Evolutionary conservation across 2,888 invertebrate species (phyloP), one percentile per base, ranked within the genome.

Genomic region (Brachycybe producta): DNA sequence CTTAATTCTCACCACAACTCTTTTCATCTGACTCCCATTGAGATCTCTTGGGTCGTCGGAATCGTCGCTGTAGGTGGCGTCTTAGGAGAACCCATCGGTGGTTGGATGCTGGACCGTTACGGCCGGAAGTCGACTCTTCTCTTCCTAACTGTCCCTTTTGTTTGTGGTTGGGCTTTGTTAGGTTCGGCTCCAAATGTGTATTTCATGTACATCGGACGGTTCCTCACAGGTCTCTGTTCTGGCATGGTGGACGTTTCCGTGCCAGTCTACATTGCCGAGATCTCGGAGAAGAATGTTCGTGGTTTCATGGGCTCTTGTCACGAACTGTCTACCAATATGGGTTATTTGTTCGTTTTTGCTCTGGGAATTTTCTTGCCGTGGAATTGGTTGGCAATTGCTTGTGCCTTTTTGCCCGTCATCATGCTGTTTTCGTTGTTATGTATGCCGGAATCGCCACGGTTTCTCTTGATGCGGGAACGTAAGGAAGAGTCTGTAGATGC

Each of bases 51-150:
- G 5, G 36, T 36, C 15, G 36, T 36, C 15, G 50, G 51, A 34
- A 5, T 51, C 21, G 26, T 49, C 21, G 51, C 55, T 27, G 19
- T 55, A 36, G 55, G 54, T n/a, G 55, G 50, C 8, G 19, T 55
- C 23, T 39, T 49, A 11, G 53, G 53, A 2, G 40, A 46, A 3
- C 40, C 53, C 7, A 8, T 47, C 4, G 39, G 45, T 15, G 48
- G 55, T 7, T 15, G 45, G 2, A 35, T 44, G 7, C 36, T 55
- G 35, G 51, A 51, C 8, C 24, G 35, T 1, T 38, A 49, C 3
- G 55, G 55, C 24, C 46, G 55, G 17, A 26, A 47, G 11, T 27
- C 13, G 1, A 45, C 55, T 2, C 34, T 55, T 15, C 34, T 54
- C 2, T 30, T 42, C 5, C 15, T 51, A 8, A 19, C 46, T 4